These are phyloP conservation scores for Lycorma delicatula DNA, from an alignment of 1,140 invertebrate genomes.

Conservation along the genomic window DNA sequence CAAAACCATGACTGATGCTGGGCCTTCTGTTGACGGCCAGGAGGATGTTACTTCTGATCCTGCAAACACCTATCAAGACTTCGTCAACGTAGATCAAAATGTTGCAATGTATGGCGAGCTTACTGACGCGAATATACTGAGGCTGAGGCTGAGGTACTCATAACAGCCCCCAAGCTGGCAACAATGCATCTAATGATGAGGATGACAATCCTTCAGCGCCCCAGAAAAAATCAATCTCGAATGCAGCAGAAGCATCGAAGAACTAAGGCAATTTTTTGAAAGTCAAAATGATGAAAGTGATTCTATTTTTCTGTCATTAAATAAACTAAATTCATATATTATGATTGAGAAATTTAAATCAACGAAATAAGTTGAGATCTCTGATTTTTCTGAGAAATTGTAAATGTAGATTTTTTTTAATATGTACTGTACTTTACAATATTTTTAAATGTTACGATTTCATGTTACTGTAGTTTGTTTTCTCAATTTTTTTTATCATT, in stretches of 20 bases:
- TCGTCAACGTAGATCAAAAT: slow-evolving; percentile 15
- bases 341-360: neutral
- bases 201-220: neutral
- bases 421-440: too few relatives aligned
- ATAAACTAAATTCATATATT: too few relatives aligned
- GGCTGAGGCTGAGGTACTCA: neutral
- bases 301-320: neutral
- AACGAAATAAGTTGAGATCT: neutral
- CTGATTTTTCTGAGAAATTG: neutral
- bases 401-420: too few relatives aligned
- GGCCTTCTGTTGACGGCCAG: slow-evolving; percentile 9
- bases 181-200: neutral
- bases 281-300: neutral
- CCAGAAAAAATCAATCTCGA: neutral
- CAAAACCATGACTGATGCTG: slow-evolving; percentile 1
- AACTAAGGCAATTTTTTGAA: slow-evolving; percentile 4
- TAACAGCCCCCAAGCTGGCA: neutral
- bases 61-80: slow-evolving; percentile 11
- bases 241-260: neutral
- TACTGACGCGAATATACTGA: slow-evolving; percentile 9
- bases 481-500: too few relatives aligned
- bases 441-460: too few relatives aligned
- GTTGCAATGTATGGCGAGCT: slow-evolving; percentile 15
- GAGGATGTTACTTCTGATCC: slow-evolving; percentile 8
- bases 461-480: too few relatives aligned